Conservation (phyloP, 2,888 invertebrate species). For the Byasa hedistus region DNA sequence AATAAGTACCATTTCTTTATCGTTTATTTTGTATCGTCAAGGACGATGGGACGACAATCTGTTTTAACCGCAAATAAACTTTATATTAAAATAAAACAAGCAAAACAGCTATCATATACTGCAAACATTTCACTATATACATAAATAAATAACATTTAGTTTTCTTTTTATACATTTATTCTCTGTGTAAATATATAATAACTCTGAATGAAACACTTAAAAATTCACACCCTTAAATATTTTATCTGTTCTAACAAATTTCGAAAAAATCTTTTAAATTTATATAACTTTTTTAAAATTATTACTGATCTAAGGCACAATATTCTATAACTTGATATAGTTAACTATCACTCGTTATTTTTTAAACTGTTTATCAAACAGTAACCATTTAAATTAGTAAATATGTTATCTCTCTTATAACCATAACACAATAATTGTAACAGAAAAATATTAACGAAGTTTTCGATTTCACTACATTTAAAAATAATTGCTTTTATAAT, state of each 20-base stretch:
- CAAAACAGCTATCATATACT: slow-evolving; percentile 65
- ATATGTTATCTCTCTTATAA: slow-evolving; percentile 59
- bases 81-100: slow-evolving; percentile 62
- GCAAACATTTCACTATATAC: slow-evolving; percentile 52
- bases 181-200: slow-evolving; percentile 45
- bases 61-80: slow-evolving; percentile 70
- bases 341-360: slow-evolving; percentile 62
- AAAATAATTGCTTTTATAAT: slow-evolving; percentile 67
- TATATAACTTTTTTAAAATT: slow-evolving; percentile 35
- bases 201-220: slow-evolving; percentile 49
- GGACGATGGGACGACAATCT: slow-evolving; percentile 54
- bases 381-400: slow-evolving; percentile 57
- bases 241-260: slow-evolving; percentile 43
- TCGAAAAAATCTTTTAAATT: slow-evolving; percentile 46
- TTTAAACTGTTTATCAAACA: slow-evolving; percentile 59
- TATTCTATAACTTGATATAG: slow-evolving; percentile 67
- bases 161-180: slow-evolving; percentile 35
- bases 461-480: slow-evolving; percentile 57
- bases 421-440: slow-evolving; percentile 70
- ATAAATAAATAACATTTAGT: slow-evolving; percentile 53
- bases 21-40: slow-evolving; percentile 54
- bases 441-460: slow-evolving; percentile 72
- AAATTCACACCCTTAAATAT: slow-evolving; percentile 63
- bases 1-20: slow-evolving; percentile 70
- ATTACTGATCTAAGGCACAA: slow-evolving; percentile 77